Evolutionary conservation across 2,888 invertebrate species (phyloP).

Genomic region (Heliconius hortense): DNA sequence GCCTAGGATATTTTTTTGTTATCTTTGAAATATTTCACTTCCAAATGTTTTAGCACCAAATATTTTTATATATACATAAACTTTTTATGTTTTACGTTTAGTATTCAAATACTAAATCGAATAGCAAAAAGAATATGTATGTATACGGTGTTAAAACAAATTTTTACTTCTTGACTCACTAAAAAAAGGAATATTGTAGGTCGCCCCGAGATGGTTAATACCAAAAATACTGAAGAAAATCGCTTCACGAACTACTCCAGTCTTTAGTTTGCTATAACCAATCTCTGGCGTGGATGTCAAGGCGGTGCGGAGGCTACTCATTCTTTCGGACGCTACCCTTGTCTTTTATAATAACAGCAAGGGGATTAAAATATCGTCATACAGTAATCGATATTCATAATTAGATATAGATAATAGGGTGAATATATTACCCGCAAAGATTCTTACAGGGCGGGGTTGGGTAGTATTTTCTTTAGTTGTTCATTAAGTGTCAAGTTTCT

Average conservation of each 20-base stretch:
- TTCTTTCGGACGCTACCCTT: constrained; percentile 43
- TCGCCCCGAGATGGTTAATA: constrained; percentile 72
- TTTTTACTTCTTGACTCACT: constrained; percentile 51
- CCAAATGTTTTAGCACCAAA: constrained; percentile 36
- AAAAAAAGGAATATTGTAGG: constrained; percentile 52
- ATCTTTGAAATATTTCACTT: neutral
- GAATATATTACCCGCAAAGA: constrained; percentile 59
- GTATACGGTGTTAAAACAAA: constrained; percentile 35
- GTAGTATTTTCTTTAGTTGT: constrained; percentile 3
- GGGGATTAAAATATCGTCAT: constrained; percentile 67
- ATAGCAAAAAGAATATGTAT: constrained; percentile 15
- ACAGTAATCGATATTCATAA: constrained; percentile 77
- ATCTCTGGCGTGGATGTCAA: constrained; percentile 69
- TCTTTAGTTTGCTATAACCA: constrained; percentile 72
- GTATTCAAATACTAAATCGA: constrained; percentile 14
- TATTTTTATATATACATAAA: neutral
- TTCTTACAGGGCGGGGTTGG: constrained; percentile 42
- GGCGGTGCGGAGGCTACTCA: constrained; percentile 77
- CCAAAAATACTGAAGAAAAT: constrained; percentile 82
- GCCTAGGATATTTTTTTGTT: neutral
- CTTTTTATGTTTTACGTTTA: constrained; percentile 9
- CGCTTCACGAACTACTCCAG: constrained; percentile 81
- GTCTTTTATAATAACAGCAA: constrained; percentile 68
- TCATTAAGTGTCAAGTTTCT: neutral
- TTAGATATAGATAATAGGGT: constrained; percentile 74